Evolutionary conservation across 2,888 invertebrate species (phyloP), one percentile per base, ranked within the genome.

Genomic region (Nomada ferruginata): DNA sequence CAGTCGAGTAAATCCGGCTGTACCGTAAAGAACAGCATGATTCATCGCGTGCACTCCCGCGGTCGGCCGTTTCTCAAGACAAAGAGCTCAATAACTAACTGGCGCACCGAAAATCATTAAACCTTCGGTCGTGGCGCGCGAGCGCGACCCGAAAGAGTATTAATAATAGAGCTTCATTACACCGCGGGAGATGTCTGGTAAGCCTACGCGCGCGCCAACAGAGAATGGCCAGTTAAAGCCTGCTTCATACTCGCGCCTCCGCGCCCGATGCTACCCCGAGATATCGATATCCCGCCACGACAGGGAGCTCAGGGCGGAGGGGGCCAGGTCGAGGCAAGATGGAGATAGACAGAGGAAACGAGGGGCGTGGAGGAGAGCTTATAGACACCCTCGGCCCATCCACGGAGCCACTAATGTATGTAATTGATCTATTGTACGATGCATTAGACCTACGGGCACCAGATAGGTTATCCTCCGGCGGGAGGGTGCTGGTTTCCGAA

Each of bases 361-460:
- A 79, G 79, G 77, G 79, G 78, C 78, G 71, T 52, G 81, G 71
- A 79, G 66, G 81, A 79, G 60, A 85, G 84, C 86, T 85, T 86
- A 85, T 83, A 87, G 88, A 90, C 89, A 91, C 90, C 87, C 91
- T 90, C 86, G 87, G 85, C 89, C 36, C 84, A 89, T 89, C 86
- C 89, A 86, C 88, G 87, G 86, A 86, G 85, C 87, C 87, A 88
- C 92, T 92, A 92, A 93, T 92, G 92, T 91, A 91, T 91, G 92
- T 93, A 93, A 93, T 93, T 93, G 92, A 93, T 93, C 93, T 91
- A 93, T 92, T 93, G 92, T 93, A 90, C 90, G 89, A 91, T 93
- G 91, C 91, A 92, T 92, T 92, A 91, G 92, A 90, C 89, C 91
- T 89, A 89, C 87, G 83, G 88, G 87, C 88, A 84, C 83, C 83